Base-by-base conservation (phyloP, 1,140 invertebrate genomes). In the Eueides isabella region DNA sequence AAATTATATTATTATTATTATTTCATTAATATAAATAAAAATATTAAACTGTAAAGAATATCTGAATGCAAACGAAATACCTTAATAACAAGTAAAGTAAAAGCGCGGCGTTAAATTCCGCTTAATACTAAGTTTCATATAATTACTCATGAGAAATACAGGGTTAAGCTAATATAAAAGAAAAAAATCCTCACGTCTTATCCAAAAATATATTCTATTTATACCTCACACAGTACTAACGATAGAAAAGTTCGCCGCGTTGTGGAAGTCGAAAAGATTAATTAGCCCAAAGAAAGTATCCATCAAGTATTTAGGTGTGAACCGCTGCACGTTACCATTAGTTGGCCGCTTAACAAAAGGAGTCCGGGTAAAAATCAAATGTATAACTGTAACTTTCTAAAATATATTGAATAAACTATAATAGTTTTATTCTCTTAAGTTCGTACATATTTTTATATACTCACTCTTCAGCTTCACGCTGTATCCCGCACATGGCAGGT, bases 291-390 rank as follows among this genome's bases (percentile, higher is more conserved):
- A 72, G 75, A 76, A 72, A 62, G 66, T 71, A 76, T 76, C 75
- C 71, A 76, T 76, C 70, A 76, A 76, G 75, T 72, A 72, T 76
- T 76, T 72, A 76, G 61, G 71, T 76, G 75, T 69, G 75, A 68
- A 76, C 66, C 61, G 66, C 12, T 38, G 23, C 48, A 67, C 35
- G 35, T 64, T 28, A 31, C 74, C 64, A 72, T 72, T 72, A 76
- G 48, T 31, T 55, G n/a, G 44, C n/a, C 30, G 31, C 5, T 41
- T 26, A 30, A 64, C 61, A 71, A 71, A n/a, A 29, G 35, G 61
- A n/a, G 38, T 48, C n/a, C 29, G 61, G 64, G 64, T 61, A 41
- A 71, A 71, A 71, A 71, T 64, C n/a, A 26, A 71, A 41, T 55
- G 19, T 44, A 38, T 12, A 38, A 12, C 14, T 44, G 41, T 44